Evolutionary conservation across 1,140 invertebrate species (phyloP), one percentile per base, ranked within the genome.

Genomic region (Himalopsyche phryganea): DNA sequence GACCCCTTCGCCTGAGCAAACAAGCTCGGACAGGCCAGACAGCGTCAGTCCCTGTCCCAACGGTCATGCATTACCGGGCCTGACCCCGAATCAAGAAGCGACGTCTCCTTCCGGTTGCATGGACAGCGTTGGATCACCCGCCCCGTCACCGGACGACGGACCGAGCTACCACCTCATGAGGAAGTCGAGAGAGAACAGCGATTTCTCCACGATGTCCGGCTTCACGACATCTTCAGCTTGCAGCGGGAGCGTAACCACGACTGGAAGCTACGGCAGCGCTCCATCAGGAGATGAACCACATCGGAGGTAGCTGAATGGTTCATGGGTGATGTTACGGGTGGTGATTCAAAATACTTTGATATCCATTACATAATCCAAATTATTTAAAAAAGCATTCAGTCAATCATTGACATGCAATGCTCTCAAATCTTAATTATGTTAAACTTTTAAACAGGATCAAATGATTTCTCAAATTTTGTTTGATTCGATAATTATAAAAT

Each of bases 21-120:
- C 71, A 66, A 69, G 70, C 71, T 14, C 68, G n/a, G 73, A 73
- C 45, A 61, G 69, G 60, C 41, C 54, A 2, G 72, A 47, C 68
- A 72, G 42, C 72, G 70, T 11, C 69, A 74, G 56, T 67, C 71
- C 13, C 68, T 71, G 42, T 69, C 71, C 13, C 68, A 76, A 65
- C 69, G 61, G 61, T 1, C 52, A 59, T 23, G 61, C 61, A 1
- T 17, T 56, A 2, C 15, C 23, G 6, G 60, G 45, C 13, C 38
- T 61, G 1, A 41, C 50, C n/a, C 35, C 35, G 2, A 15, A 19
- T 11, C n/a, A 17, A 17, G 42, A 45, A 11, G 14, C 2, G 10
- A 35, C 19, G n/a, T 48, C 48, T 19, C 46, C 50, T 5, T 57
- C 56, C 23, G 23, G 23, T 9, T 28, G 23, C 9, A 28, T 28